A percentile compares a stretch with the other conserved stretches of the same genome.
Evolutionary conservation across 1,140 invertebrate genomes (phyloP).

Genomic region (Leptinotarsa undecemlineata): DNA sequence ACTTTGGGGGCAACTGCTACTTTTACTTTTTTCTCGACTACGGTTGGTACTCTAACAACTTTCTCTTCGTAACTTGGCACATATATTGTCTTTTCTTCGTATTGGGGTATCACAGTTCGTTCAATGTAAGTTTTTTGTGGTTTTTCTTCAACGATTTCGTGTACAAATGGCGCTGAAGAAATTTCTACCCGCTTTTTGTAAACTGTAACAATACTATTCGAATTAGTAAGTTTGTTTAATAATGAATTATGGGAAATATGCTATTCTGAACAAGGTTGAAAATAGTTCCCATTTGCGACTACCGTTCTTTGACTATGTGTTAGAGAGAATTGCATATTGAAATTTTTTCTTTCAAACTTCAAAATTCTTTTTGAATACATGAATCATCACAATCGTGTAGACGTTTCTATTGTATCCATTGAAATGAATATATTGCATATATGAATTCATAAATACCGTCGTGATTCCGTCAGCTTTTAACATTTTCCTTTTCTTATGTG

Average conservation of each 20-base stretch:
- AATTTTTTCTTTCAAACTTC: too few species aligned
- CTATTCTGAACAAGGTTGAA: too few species aligned
- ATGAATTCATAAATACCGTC: too few species aligned
- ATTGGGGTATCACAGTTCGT: conserved; percentile 49
- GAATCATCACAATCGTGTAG: too few species aligned
- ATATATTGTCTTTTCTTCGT: conserved; percentile 50
- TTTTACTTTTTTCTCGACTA: conserved; percentile 38
- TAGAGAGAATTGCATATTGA: too few species aligned
- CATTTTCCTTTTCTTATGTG: too few species aligned
- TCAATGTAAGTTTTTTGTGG: conserved; percentile 46
- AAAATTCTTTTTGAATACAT: too few species aligned
- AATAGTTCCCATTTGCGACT: too few species aligned
- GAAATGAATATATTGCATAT: too few species aligned
- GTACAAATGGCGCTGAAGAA: conserved; percentile 18
- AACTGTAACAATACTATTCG: neutral
- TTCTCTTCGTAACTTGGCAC: conserved; percentile 49
- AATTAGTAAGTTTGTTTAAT: neutral
- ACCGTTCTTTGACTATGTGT: too few species aligned
- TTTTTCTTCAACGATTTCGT: conserved; percentile 30
- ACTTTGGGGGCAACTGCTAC: conserved; percentile 41
- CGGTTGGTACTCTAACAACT: conserved; percentile 41
- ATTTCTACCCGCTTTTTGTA: conserved; percentile 18
- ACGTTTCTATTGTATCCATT: too few species aligned
- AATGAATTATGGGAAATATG: neutral
- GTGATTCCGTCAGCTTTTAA: too few species aligned